Conservation (phyloP, 2,113 vertebrate species). For the Egretta garzetta region DNA sequence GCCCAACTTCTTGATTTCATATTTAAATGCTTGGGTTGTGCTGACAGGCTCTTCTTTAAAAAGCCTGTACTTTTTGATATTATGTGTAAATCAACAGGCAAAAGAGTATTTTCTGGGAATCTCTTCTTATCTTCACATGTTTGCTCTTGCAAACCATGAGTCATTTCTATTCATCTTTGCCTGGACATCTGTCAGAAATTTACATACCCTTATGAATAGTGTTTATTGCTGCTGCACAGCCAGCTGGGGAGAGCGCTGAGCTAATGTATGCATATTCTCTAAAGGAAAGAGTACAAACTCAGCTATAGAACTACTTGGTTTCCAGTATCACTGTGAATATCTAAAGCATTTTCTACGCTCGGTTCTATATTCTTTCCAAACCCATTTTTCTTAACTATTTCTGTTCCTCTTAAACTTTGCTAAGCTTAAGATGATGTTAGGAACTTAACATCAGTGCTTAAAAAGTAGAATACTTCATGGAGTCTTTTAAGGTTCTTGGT, state of each 20-base stretch:
- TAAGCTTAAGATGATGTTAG: neutral
- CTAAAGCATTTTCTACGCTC: neutral
- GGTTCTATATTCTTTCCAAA: neutral
- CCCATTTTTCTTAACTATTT: neutral
- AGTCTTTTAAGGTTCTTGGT: neutral
- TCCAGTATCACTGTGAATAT: neutral
- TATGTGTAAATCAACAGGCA: neutral
- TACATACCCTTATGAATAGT: slow-evolving; percentile 47
- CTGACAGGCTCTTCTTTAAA: neutral
- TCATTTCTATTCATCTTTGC: slow-evolving; percentile 33
- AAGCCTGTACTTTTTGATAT: neutral
- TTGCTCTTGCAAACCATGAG: slow-evolving; percentile 21
- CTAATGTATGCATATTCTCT: neutral
- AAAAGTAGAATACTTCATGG: neutral
- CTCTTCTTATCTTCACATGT: neutral
- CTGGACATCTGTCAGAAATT: slow-evolving; percentile 52
- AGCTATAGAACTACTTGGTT: neutral
- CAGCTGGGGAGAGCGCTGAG: neutral
- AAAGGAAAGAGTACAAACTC: neutral
- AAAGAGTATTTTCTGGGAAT: neutral
- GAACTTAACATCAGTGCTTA: neutral
- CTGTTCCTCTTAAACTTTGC: neutral
- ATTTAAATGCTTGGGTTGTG: neutral
- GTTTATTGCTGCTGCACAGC: neutral
- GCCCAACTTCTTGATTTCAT: neutral